A percentile compares a stretch with the other conserved stretches of the same genome.
phyloP scores from a whole-genome alignment of 2,888 invertebrate genomes.

The Endotricha flammealis region DNA sequence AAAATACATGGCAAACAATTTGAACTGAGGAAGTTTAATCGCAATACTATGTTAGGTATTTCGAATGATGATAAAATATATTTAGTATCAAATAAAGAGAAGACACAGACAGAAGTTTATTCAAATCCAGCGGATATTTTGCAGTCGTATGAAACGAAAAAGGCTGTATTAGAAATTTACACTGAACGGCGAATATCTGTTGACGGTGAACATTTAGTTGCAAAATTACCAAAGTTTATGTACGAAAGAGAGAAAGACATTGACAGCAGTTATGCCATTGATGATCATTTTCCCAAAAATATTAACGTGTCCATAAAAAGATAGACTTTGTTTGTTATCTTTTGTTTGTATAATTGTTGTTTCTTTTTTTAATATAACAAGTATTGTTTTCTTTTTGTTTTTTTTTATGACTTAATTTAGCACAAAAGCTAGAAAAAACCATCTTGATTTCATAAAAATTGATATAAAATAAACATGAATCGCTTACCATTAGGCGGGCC shows the following conservation, averaged over 20 bases:
- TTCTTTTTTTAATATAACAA: too few relatives aligned
- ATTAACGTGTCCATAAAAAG: background rate
- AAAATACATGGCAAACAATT: conserved; percentile 16
- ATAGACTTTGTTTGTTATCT: too few relatives aligned
- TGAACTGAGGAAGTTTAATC: conserved; percentile 25
- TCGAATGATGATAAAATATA: conserved; percentile 35
- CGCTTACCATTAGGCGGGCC: too few relatives aligned
- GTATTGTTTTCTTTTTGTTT: too few relatives aligned
- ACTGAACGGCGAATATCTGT: conserved; percentile 38
- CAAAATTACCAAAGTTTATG: conserved; percentile 56
- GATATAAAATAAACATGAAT: too few relatives aligned
- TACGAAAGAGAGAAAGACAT: conserved; percentile 37
- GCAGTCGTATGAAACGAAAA: conserved; percentile 58
- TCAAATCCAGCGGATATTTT: conserved; percentile 38
- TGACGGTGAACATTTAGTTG: conserved; percentile 39
- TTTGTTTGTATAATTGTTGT: too few relatives aligned
- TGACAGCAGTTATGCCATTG: conserved; percentile 27
- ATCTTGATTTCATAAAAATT: too few relatives aligned
- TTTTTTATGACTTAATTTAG: too few relatives aligned
- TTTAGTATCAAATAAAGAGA: conserved; percentile 22
- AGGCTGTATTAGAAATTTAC: conserved; percentile 61
- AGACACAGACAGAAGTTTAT: too few relatives aligned
- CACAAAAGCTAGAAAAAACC: too few relatives aligned
- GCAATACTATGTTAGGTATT: conserved; percentile 26
- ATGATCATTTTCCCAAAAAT: conserved; percentile 6